A percentile compares a stretch with the other conserved stretches of the same genome.
Evolutionary conservation across 2,113 vertebrate species (phyloP).

Genomic region (Sinocyclocheilus maitianheensis): DNA sequence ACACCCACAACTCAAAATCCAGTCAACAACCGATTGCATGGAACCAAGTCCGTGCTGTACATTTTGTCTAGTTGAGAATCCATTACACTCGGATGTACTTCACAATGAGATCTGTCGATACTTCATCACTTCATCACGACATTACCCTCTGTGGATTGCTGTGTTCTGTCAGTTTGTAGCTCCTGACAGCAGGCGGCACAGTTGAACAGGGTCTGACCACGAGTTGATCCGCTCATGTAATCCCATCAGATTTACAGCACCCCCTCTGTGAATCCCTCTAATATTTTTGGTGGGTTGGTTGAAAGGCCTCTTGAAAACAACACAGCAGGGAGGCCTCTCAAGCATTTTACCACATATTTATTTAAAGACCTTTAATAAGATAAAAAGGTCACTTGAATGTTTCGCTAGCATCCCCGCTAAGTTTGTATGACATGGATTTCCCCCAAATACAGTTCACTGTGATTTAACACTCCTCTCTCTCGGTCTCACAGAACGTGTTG

Average conservation of each 20-base stretch:
- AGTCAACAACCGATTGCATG: neutral
- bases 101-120: neutral
- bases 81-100: neutral
- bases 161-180: neutral
- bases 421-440: neutral
- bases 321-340: neutral
- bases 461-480: constrained; percentile 11
- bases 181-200: constrained; percentile 8
- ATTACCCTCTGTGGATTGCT: neutral
- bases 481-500: constrained; percentile 73
- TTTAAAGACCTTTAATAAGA: neutral
- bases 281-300: constrained; percentile 29
- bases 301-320: constrained; percentile 31
- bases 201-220: constrained; percentile 1
- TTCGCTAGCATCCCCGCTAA: neutral
- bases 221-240: constrained; percentile 42
- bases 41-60: neutral
- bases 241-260: constrained; percentile 33
- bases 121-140: neutral
- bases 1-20: neutral
- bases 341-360: neutral
- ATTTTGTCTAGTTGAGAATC: neutral
- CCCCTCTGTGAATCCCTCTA: constrained; percentile 38
- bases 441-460: neutral
- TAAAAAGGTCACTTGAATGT: neutral